Evolutionary conservation across 2,888 invertebrate species (phyloP).

Genomic region (Lycia hirtaria): DNA sequence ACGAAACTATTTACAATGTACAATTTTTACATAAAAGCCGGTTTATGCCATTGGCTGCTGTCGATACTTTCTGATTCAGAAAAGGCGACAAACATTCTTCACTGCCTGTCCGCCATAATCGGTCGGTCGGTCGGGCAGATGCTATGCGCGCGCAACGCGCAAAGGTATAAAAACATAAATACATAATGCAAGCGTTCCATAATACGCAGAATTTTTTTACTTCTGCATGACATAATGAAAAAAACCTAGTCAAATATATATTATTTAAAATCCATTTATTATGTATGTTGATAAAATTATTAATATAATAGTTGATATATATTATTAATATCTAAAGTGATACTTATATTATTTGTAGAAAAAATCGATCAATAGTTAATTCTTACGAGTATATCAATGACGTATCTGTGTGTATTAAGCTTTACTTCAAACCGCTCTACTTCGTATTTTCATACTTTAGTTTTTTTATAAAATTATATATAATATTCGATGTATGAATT

Average conservation of each 20-base stretch:
- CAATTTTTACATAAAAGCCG: conserved; percentile 87
- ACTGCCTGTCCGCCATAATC: conserved; percentile 84
- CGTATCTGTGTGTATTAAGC: no score
- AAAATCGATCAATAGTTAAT: no score
- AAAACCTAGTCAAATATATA: background rate
- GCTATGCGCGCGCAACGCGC: conserved; percentile 86
- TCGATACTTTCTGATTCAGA: conserved; percentile 87
- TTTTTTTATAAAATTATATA: no score
- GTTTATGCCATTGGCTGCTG: conserved; percentile 88
- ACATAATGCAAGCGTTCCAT: conserved; percentile 44
- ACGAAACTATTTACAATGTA: conserved; percentile 90
- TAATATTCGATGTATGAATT: no score
- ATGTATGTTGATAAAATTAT: no score
- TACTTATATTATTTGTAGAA: no score
- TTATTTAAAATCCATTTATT: no score
- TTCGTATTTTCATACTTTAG: no score
- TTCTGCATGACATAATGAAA: background rate
- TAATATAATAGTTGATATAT: no score
- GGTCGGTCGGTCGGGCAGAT: conserved; percentile 72
- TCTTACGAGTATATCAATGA: no score
- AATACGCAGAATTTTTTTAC: conserved; percentile 23
- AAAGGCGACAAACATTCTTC: conserved; percentile 83
- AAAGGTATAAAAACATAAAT: conserved; percentile 81
- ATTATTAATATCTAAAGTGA: no score
- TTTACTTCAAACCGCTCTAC: no score